These are phyloP conservation scores for Gonocerus acuteangulatus DNA, from an alignment of 2,888 invertebrate species.

Conservation along the genomic window DNA sequence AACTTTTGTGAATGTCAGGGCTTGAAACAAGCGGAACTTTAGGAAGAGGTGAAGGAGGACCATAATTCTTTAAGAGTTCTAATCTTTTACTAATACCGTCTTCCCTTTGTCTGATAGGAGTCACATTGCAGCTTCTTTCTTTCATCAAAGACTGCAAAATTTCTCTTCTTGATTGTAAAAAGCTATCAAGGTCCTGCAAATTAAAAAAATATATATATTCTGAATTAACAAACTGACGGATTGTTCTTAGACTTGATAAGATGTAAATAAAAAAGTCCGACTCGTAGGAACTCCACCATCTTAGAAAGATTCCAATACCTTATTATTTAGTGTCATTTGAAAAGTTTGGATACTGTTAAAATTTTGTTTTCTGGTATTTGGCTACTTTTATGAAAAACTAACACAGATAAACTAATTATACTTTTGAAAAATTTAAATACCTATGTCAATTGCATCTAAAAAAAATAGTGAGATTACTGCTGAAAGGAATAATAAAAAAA, in stretches of 20 bases:
- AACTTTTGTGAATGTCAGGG: constrained; percentile 10
- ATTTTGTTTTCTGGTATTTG: no score
- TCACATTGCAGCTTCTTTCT: constrained; percentile 4
- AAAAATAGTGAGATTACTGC: no score
- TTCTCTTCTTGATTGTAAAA: background rate
- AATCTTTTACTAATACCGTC: background rate
- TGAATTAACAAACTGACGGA: background rate
- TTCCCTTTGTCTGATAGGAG: constrained; percentile 1
- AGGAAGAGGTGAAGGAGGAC: constrained; percentile 12
- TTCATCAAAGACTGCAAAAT: background rate
- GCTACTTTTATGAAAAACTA: no score
- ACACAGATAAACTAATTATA: no score
- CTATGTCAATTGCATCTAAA: no score
- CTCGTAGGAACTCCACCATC: no score
- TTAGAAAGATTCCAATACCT: no score
- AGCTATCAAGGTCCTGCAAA: background rate
- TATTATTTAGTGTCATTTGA: no score
- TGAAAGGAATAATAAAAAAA: no score
- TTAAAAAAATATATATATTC: background rate
- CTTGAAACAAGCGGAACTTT: constrained; percentile 5
- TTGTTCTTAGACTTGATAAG: background rate
- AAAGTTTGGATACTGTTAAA: no score
- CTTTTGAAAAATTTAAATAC: no score
- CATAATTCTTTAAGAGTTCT: constrained; percentile 14
- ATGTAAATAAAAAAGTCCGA: no score